These are phyloP conservation scores for Miichthys miiuy DNA, from an alignment of 2,797 vertebrate species.

Conservation along the genomic window DNA sequence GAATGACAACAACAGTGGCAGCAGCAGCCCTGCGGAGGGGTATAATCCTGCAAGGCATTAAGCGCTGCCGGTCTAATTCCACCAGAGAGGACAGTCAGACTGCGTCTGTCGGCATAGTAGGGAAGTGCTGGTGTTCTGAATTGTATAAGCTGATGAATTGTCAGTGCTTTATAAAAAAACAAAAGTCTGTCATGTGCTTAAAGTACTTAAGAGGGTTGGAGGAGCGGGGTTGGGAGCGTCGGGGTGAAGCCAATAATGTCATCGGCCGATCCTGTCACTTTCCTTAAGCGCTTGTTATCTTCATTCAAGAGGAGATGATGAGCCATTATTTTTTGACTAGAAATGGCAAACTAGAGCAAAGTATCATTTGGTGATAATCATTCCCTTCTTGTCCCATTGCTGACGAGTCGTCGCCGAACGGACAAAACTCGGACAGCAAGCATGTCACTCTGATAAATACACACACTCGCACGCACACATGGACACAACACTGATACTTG, in stretches of 20 bases:
- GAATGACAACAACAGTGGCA: constrained; percentile 28
- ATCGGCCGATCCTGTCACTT: constrained; percentile 69
- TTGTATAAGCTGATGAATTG: constrained; percentile 77
- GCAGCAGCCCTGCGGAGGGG: constrained; percentile 42
- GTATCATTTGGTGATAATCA: constrained; percentile 80
- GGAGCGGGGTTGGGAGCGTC: constrained; percentile 51
- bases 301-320: constrained; percentile 76
- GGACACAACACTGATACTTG: constrained; percentile 51
- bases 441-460: constrained; percentile 76
- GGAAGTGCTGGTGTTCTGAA: constrained; percentile 88
- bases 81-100: constrained; percentile 75
- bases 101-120: constrained; percentile 68
- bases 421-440: constrained; percentile 49
- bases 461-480: constrained; percentile 65
- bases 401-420: constrained; percentile 40
- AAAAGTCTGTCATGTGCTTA: constrained; percentile 73
- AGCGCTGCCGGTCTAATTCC: constrained; percentile 71
- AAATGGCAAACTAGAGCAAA: constrained; percentile 86
- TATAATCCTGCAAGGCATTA: constrained; percentile 73
- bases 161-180: constrained; percentile 81
- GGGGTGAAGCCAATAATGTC: constrained; percentile 56
- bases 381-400: constrained; percentile 79
- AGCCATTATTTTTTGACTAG: constrained; percentile 85
- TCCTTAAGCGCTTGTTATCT: constrained; percentile 80
- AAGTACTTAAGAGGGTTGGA: constrained; percentile 74